These are phyloP conservation scores for Erannis defoliaria DNA, from an alignment of 2,888 invertebrate genomes.

Conservation along the genomic window DNA sequence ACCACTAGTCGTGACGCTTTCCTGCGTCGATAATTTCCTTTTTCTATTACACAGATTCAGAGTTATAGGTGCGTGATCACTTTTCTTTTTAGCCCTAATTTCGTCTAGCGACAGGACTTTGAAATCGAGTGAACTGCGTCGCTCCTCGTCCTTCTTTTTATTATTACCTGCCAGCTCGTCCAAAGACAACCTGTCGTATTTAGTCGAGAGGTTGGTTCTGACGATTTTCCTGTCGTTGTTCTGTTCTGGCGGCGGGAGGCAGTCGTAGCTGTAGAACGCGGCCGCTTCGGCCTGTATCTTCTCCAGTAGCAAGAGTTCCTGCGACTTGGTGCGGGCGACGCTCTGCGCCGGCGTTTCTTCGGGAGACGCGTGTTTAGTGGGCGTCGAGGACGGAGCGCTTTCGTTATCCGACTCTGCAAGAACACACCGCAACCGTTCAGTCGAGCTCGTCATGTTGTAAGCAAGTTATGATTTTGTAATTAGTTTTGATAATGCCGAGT, in stretches of 20 bases:
- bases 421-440: conserved; percentile 86
- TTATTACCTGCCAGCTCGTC: conserved; percentile 77
- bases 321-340: conserved; percentile 85
- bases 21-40: conserved; percentile 76
- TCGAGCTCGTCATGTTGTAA: conserved; percentile 50
- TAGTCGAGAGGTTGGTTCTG: conserved; percentile 62
- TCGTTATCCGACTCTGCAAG: conserved; percentile 93
- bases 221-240: conserved; percentile 64
- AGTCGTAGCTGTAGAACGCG: conserved; percentile 89
- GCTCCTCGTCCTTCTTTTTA: conserved; percentile 56
- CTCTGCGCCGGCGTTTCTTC: conserved; percentile 64
- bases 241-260: conserved; percentile 57
- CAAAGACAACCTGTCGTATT: conserved; percentile 82
- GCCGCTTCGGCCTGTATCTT: conserved; percentile 90
- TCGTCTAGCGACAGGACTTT: conserved; percentile 84
- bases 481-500: conserved; percentile 76
- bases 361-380: conserved; percentile 68
- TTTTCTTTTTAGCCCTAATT: conserved; percentile 76
- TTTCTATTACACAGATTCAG: conserved; percentile 68
- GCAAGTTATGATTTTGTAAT: conserved; percentile 80
- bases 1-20: conserved; percentile 73
- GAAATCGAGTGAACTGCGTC: conserved; percentile 70
- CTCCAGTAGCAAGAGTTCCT: conserved; percentile 90
- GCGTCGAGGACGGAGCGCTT: conserved; percentile 88
- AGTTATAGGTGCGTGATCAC: conserved; percentile 63